Base-by-base conservation (phyloP, 2,888 invertebrate species). In the Biston stratarius region DNA sequence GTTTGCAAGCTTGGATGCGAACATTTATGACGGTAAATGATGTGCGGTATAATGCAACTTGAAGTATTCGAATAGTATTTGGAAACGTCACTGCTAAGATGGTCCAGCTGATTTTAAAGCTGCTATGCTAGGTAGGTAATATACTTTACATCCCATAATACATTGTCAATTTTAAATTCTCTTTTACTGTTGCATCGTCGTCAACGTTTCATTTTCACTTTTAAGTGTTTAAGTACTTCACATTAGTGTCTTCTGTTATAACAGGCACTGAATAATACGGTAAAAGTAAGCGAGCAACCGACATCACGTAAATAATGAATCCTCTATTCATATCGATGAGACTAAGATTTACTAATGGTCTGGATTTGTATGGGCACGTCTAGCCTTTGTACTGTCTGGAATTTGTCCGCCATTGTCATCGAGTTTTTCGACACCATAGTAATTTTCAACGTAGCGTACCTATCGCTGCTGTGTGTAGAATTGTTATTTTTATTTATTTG, bases 181-280 rank as follows among this genome's bases (percentile, higher is more conserved):
- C 5, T 53, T 52, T 38, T 38, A 53, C 45, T 38, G 38, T 45
- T 45, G 44, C 9, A 42, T 61, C 38, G 36, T 63, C 36, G 12
- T 57, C 10, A 38, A 53, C 53, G 5, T 7, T 51, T 11, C 10
- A 48, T n/a, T 34, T 51, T 51, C 33, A n/a, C 33, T 49, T 49
- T 44, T 15, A 14, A 48, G 7, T 49, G 34, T 9, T 15, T 12
- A 49, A n/a, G 51, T 71, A 72, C 57, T 69, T 68, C 47, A 62
- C 60, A 51, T 56, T 65, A 73, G 67, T 69, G 70, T 57, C 36
- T 65, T 74, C 56, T 55, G 36, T 65, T 24, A 11, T 42, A 55
- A 61, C 60, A 61, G 56, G 65, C 61, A 61, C 65, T 53, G 53
- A 61, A 33, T 12, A 36, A 34, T 47, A 38, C 59, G 40, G 38